These are phyloP conservation scores for Eupleurogrammus muticus DNA, from an alignment of 2,797 vertebrate species.

Conservation along the genomic window DNA sequence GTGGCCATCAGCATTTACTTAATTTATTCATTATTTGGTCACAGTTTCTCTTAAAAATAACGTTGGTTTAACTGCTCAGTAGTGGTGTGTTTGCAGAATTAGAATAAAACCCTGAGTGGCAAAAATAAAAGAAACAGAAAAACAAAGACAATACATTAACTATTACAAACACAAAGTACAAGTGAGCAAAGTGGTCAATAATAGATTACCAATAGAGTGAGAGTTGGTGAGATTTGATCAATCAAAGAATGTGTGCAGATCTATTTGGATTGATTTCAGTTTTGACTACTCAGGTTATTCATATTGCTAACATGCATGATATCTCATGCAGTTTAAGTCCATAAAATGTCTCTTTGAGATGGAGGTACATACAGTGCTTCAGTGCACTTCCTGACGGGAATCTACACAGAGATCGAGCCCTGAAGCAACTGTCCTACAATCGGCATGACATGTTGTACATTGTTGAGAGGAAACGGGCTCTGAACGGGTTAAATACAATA, in stretches of 20 bases:
- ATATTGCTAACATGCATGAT: conserved; percentile 8
- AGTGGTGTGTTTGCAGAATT: conserved; percentile 11
- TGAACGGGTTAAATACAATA: conserved; percentile 64
- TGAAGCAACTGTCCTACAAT: conserved; percentile 35
- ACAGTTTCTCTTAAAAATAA: conserved; percentile 46
- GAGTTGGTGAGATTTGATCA: conserved; percentile 22
- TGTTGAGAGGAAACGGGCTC: conserved; percentile 21
- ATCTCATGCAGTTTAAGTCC: conserved; percentile 23
- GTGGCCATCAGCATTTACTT: conserved; percentile 50
- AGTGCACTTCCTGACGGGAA: conserved; percentile 24
- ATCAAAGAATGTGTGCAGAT: conserved; percentile 18
- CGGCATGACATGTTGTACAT: conserved; percentile 25
- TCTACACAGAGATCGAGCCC: conserved; percentile 26
- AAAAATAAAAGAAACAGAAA: not conserved
- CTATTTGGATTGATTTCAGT: conserved; percentile 18
- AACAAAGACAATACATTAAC: too few relatives aligned
- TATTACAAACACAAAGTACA: too few relatives aligned
- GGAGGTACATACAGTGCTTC: conserved; percentile 9
- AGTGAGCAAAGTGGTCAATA: too few relatives aligned
- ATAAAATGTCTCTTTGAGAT: conserved; percentile 25
- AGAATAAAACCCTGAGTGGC: too few relatives aligned
- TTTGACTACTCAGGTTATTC: conserved; percentile 20
- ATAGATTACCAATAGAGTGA: not conserved
- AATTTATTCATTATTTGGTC: conserved; percentile 70
- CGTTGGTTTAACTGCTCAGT: conserved; percentile 31